Evolutionary conservation across 2,113 vertebrate genomes (phyloP), one percentile per base, ranked within the genome.

Genomic region (Protomyctophum bolini): DNA sequence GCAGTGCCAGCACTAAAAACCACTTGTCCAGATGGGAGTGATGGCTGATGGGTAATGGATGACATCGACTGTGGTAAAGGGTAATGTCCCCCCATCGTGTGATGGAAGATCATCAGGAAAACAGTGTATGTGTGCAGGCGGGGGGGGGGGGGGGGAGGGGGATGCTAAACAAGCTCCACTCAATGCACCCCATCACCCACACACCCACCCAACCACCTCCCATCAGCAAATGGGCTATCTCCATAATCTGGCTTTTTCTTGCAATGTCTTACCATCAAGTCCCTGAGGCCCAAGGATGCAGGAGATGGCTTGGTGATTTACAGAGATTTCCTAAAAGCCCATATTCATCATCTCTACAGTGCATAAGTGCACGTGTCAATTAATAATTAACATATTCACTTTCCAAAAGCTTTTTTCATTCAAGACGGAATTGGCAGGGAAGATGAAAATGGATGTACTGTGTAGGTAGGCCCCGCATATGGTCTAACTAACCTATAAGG

Each of bases 361-460:
- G 54, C 61, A 74, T 65, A 60, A 76, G 68, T 83, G 77, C 75
- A 82, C 62, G 57, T 64, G 68, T 63, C 76, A 83, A 74, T 88
- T 83, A 85, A 84, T 81, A 86, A 87, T 84, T 83, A 79, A 83
- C 56, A 81, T 84, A 86, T 72, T 83, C 72, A 41, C 69, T 60
- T 68, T 75, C 50, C 61, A 47, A 81, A 47, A 56, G 49, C 56
- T 76, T 83, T 75, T 21, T 82, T 73, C 46, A 50, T 73, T 76
- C 77, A 75, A 76, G 77, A 66, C 51, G 1, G 49, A 58, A 73
- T 66, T 55, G 69, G n/a, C 65, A 79, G 66, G 81, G 68, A 79
- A 29, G 76, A 58, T 60, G 15, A 58, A 81, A 64, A 58, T 11
- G 33, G 58, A 84, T 77, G 63, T 60, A 21, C 51, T 59, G 33